These are phyloP conservation scores for Athrips mouffetella DNA, from an alignment of 2,888 invertebrate species.

Conservation along the genomic window DNA sequence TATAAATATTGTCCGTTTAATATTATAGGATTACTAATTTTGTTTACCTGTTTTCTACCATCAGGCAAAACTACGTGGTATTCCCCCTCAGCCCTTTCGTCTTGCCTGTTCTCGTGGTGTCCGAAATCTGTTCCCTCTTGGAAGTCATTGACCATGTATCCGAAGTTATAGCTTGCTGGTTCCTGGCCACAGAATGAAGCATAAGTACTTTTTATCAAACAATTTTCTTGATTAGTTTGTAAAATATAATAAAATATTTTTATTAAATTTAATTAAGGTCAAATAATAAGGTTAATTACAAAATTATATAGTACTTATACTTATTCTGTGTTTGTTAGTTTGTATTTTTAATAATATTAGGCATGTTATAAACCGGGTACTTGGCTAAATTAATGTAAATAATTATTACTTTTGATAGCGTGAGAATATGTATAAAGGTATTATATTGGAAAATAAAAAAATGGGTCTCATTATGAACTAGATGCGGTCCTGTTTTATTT, in stretches of 20 bases:
- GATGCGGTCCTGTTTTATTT: too few species aligned
- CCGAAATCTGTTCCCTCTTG: constrained; percentile 81
- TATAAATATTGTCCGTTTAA: too few species aligned
- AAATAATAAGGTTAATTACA: neutral
- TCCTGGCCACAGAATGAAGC: constrained; percentile 62
- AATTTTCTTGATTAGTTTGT: neutral
- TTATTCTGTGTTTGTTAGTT: constrained; percentile 31
- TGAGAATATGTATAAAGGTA: too few species aligned
- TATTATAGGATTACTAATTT: neutral
- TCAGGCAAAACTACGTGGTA: constrained; percentile 83
- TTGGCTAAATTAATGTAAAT: too few species aligned
- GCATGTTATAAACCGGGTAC: too few species aligned
- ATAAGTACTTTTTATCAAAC: constrained; percentile 36
- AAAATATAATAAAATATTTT: neutral
- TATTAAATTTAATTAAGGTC: neutral
- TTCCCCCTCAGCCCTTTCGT: constrained; percentile 78
- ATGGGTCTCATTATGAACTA: too few species aligned
- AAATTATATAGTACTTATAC: constrained; percentile 34
- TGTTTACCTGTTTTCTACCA: constrained; percentile 79
- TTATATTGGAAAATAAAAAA: too few species aligned
- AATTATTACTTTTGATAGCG: too few species aligned
- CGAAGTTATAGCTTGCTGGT: constrained; percentile 82
- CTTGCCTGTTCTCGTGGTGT: constrained; percentile 80
- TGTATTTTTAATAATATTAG: too few species aligned
- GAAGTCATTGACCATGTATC: constrained; percentile 81